Evolutionary conservation across 1,140 invertebrate species (phyloP).

Genomic region (Vollenhovia emeryi): DNA sequence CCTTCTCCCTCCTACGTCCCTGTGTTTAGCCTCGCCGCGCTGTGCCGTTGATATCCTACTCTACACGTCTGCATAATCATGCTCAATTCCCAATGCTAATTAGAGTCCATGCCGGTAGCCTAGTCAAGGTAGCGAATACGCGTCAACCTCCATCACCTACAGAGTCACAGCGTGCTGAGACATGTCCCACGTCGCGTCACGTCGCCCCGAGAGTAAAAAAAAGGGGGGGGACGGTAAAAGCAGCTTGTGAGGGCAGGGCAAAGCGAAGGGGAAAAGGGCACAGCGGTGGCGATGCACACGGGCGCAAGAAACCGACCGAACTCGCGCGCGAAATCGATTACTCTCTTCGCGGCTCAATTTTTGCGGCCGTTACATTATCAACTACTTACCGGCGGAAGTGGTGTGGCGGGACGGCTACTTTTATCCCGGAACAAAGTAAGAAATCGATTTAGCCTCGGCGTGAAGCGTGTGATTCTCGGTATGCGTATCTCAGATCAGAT

Average conservation of each 20-base stretch:
- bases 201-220: slow-evolving; percentile 2
- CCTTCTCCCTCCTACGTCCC: slow-evolving; percentile 41
- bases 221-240: slow-evolving; percentile 4
- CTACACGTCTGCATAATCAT: slow-evolving; percentile 83
- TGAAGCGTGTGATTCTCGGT: slow-evolving; percentile 45
- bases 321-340: slow-evolving; percentile 47
- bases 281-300: slow-evolving; percentile 1
- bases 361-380: slow-evolving; percentile 48
- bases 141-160: slow-evolving; percentile 77
- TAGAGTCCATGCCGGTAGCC: slow-evolving; percentile 76
- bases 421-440: slow-evolving; percentile 40
- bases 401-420: not conserved
- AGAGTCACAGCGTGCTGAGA: slow-evolving; percentile 37
- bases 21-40: slow-evolving; percentile 43
- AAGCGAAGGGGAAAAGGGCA: slow-evolving; percentile 4
- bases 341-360: slow-evolving; percentile 39
- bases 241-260: slow-evolving; percentile 27
- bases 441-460: slow-evolving; percentile 37
- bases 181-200: slow-evolving; percentile 46
- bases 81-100: slow-evolving; percentile 84
- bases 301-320: slow-evolving; percentile 48
- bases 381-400: slow-evolving; percentile 10
- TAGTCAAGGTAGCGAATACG: slow-evolving; percentile 77
- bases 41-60: slow-evolving; percentile 76
- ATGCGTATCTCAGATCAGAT: slow-evolving; percentile 38